A percentile compares a stretch with the other conserved stretches of the same genome.
These are phyloP conservation scores for Nylanderia fulva DNA, from an alignment of 1,140 invertebrate genomes.

Conservation along the genomic window DNA sequence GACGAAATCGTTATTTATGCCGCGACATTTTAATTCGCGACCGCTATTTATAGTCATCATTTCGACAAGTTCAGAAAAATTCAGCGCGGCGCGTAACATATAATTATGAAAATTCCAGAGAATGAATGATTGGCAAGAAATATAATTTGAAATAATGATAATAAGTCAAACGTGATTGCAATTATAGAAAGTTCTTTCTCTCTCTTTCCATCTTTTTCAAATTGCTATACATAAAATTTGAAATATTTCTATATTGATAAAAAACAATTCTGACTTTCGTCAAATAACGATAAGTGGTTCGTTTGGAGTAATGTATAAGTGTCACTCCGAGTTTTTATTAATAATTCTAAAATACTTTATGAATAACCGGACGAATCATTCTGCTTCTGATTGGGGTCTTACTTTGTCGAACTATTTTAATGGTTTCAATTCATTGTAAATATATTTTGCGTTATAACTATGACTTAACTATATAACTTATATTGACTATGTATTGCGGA, in stretches of 20 bases:
- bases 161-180: not conserved
- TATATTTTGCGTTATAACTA: no score
- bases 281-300: no score
- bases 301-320: no score
- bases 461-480: no score
- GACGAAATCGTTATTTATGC: not conserved
- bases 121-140: slow-evolving; percentile 39
- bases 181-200: not conserved
- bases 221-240: not conserved
- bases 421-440: no score
- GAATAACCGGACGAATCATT: no score
- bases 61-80: slow-evolving; percentile 7
- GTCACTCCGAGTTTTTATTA: no score
- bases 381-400: no score
- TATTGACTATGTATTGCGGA: no score
- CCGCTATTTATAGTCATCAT: slow-evolving; percentile 23
- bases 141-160: slow-evolving; percentile 47
- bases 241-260: not conserved
- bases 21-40: slow-evolving; percentile 1
- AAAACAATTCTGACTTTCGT: no score
- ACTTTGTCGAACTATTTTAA: no score
- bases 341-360: no score
- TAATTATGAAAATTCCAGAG: slow-evolving; percentile 26
- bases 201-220: not conserved
- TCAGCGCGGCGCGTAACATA: not conserved